phyloP scores from a whole-genome alignment of 2,113 vertebrate species.

The Macquaria ambigua region DNA sequence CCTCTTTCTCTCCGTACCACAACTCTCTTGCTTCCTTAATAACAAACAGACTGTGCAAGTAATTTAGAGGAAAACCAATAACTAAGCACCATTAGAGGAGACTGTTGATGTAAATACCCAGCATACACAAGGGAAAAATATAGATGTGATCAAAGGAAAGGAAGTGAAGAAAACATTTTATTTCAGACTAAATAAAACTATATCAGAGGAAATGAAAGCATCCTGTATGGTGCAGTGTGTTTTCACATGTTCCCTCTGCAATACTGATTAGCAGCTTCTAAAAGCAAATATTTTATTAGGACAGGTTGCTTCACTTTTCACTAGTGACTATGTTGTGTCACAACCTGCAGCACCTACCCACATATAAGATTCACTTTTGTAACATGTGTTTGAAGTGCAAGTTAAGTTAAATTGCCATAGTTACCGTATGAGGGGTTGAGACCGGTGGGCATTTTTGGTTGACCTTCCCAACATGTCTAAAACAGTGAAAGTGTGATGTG shows the following conservation, averaged over 20 bases:
- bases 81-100: slow-evolving; percentile 46
- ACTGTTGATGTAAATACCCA: slow-evolving; percentile 46
- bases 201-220: slow-evolving; percentile 13
- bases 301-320: slow-evolving; percentile 1
- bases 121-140: slow-evolving; percentile 31
- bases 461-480: slow-evolving; percentile 84
- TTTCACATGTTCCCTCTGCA: slow-evolving; percentile 14
- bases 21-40: slow-evolving; percentile 38
- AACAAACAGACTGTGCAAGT: slow-evolving; percentile 56
- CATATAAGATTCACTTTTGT: not conserved
- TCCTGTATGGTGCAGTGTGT: not conserved
- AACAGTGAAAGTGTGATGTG: slow-evolving; percentile 84
- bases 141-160: slow-evolving; percentile 30
- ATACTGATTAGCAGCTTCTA: slow-evolving; percentile 18
- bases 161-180: not conserved
- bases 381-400: not conserved
- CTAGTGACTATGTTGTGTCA: not conserved
- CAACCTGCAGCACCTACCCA: not conserved
- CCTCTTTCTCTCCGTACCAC: slow-evolving; percentile 27
- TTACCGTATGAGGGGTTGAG: slow-evolving; percentile 84
- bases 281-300: slow-evolving; percentile 33
- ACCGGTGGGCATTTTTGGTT: slow-evolving; percentile 80
- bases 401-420: slow-evolving; percentile 23
- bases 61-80: slow-evolving; percentile 61
- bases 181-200: slow-evolving; percentile 17